Base-by-base conservation (phyloP, 2,888 invertebrate species). In the Pharmacophagus antenor region DNA sequence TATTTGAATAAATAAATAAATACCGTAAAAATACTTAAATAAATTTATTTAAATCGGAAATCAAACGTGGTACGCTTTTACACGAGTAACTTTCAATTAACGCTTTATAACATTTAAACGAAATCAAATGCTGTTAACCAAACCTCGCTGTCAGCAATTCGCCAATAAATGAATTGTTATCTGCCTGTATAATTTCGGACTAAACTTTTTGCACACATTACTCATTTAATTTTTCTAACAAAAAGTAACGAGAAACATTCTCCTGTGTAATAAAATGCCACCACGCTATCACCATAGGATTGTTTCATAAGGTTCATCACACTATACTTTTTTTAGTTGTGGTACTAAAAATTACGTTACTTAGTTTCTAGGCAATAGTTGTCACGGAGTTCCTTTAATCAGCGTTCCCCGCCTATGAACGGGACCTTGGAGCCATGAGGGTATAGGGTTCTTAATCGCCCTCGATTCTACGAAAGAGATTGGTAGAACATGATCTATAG, bases 11-110 rank as follows among this genome's bases (percentile, higher is more conserved):
- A 25, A 5, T 44, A 53, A 44, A 23, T n/a, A 42, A 6, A 44
- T 23, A 12, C 5, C 12, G 22, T 21, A 41, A 15, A 44, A 7
- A 31, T n/a, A 25, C 10, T 41, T n/a, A 17, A 49, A 51, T 15
- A 3, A 25, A 42, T 42, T 50, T 49, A 21, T 56, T 56, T 18
- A 7, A 41, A 56, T 41, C 41, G 22, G 25, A 56, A 56, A 56
- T 27, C 49, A 56, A 56, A 49, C 8, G 25, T 23, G 23, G 49
- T 10, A n/a, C 20, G 31, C 18, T 21, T 56, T 51, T 51, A 44
- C 51, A 51, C 51, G 46, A 27, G 51, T 46, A 51, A 57, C 49
- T 49, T 56, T 49, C 56, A 56, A 51, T 51, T 51, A 42, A 51
- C 31, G 21, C 50, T 57, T 51, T 57, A 57, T 51, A 51, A 46